Percentiles rank a stretch among this genome's conserved stretches.
These are phyloP conservation scores for Ranitomeya variabilis DNA, from an alignment of 2,113 vertebrate genomes.

Conservation along the genomic window DNA sequence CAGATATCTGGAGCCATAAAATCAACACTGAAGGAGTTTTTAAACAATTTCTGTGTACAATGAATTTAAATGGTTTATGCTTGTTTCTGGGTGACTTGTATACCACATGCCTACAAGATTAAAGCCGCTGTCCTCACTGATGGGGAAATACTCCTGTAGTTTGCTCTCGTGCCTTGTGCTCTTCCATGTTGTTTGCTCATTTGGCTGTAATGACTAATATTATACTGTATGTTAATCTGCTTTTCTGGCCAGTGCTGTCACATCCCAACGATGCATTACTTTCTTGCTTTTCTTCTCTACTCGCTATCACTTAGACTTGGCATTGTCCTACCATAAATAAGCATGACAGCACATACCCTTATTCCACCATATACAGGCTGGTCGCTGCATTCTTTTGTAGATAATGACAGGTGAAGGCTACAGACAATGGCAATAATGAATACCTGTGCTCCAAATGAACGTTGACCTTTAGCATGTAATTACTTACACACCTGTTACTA, in stretches of 20 bases:
- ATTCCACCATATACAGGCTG: slow-evolving; percentile 16
- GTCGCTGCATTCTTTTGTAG: not conserved
- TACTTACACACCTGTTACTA: not conserved
- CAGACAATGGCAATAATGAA: not conserved
- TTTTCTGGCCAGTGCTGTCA: slow-evolving; percentile 34
- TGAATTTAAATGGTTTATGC: slow-evolving; percentile 36
- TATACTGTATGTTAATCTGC: slow-evolving; percentile 46
- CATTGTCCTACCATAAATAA: slow-evolving; percentile 27
- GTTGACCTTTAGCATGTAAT: not conserved
- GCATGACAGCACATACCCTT: slow-evolving; percentile 8
- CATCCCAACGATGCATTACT: slow-evolving; percentile 50
- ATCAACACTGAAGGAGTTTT: slow-evolving; percentile 15
- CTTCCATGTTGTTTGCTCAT: slow-evolving; percentile 48
- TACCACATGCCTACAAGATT: slow-evolving; percentile 43
- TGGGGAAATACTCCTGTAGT: slow-evolving; percentile 39
- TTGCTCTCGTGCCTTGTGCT: not conserved
- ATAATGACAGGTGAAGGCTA: slow-evolving; percentile 9
- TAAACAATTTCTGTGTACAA: slow-evolving; percentile 28
- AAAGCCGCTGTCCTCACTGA: slow-evolving; percentile 39
- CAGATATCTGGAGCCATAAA: slow-evolving; percentile 35
- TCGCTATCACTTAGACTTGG: slow-evolving; percentile 26
- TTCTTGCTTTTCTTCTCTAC: slow-evolving; percentile 33
- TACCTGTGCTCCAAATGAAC: not conserved
- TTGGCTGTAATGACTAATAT: slow-evolving; percentile 48
- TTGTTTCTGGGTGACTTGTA: slow-evolving; percentile 43